These are phyloP conservation scores for Heliconius hortense DNA, from an alignment of 2,888 invertebrate genomes.

Conservation along the genomic window DNA sequence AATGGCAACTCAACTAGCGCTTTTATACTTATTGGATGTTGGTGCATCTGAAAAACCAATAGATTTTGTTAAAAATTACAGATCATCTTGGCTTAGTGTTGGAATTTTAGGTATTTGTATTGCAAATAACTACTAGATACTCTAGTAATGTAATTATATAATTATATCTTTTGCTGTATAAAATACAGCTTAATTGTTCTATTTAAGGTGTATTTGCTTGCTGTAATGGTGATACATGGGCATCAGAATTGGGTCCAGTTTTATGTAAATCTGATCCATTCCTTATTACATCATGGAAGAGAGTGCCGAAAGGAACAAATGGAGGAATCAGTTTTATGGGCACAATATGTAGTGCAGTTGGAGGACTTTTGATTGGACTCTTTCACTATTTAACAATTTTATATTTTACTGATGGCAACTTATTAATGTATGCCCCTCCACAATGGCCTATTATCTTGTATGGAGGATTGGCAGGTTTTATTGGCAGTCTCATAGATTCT, in stretches of 20 bases:
- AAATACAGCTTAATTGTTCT: background rate
- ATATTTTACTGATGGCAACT: conserved; percentile 82
- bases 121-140: background rate
- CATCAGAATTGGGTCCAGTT: conserved; percentile 93
- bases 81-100: conserved; percentile 91
- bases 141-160: background rate
- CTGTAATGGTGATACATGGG: conserved; percentile 95
- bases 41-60: conserved; percentile 90
- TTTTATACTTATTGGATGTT: conserved; percentile 90
- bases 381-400: conserved; percentile 86
- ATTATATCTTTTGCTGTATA: background rate
- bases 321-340: conserved; percentile 89
- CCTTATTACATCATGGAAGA: conserved; percentile 87
- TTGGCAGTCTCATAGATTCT: conserved; percentile 92
- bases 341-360: conserved; percentile 81
- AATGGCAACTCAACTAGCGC: conserved; percentile 89
- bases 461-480: conserved; percentile 87
- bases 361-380: conserved; percentile 87
- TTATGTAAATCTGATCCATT: conserved; percentile 85
- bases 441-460: conserved; percentile 91
- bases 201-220: conserved; percentile 87
- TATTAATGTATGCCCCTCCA: conserved; percentile 83
- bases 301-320: conserved; percentile 93
- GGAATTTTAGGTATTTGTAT: conserved; percentile 85
- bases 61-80: conserved; percentile 88